Evolutionary conservation across 2,113 vertebrate species (phyloP), one percentile per base, ranked within the genome.

Genomic region (Stegostoma tigrinum): DNA sequence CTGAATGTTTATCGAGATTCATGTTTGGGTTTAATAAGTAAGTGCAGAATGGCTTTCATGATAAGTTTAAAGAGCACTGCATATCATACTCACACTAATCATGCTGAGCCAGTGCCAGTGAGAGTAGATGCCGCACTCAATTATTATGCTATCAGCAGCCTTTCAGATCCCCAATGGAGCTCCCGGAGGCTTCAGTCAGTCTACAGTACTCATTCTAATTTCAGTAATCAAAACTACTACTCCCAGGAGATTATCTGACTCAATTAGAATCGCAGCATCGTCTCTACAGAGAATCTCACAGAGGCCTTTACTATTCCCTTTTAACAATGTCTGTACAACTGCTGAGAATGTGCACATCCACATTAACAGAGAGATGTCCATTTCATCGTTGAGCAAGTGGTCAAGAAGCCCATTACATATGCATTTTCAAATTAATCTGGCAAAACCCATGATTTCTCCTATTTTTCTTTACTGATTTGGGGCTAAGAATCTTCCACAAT

Each of bases 391-490:
- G 45, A 5, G 10, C 66, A 95, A 42, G 12, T 48, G 67, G 93
- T 21, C 67, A 95, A 48, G 42, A 14, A 95, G 45, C 45, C 19
- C 67, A 72, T 48, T 67, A 95, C 38, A 48, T 67, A 42, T 93
- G 30, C 21, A 17, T 72, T 48, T 72, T 70, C 93, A 70, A 27
- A 70, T 95, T 42, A 45, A 68, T 17, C 93, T 42, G 67, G 67
- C 93, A 95, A 42, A 67, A 95, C 10, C 93, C 38, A 95, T 95
- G 67, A 95, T 3, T 70, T 61, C 55, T 61, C 12, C 55, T 64
- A 68, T 95, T 95, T 95, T 70, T 72, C 67, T 95, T 95, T 34
- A 95, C 93, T 17, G 67, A 70, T 95, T 95, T 72, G 42, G 38
- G 67, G 17, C 48, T 48, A 70, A 42, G 38, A 95, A 93, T 6